Evolutionary conservation across 2,888 invertebrate genomes (phyloP).

Genomic region (Pandemis corylana): DNA sequence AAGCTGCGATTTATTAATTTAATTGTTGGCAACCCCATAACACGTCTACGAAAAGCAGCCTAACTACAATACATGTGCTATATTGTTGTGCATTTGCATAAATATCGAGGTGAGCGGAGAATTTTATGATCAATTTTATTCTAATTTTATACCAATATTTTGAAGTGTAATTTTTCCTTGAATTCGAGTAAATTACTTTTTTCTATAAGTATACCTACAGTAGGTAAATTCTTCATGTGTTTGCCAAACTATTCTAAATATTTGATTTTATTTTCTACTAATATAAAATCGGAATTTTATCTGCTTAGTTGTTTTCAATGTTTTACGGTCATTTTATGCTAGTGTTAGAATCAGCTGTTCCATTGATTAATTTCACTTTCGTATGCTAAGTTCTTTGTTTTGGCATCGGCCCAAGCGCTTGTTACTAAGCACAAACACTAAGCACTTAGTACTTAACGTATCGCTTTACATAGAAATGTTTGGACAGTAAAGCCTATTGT

Average conservation of each 20-base stretch:
- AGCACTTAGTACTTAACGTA: constrained; percentile 40
- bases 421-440: constrained; percentile 57
- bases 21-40: constrained; percentile 48
- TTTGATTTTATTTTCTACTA: not conserved
- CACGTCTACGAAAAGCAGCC: constrained; percentile 57
- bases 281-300: not conserved
- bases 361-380: constrained; percentile 77
- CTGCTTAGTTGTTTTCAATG: not conserved
- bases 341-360: constrained; percentile 65
- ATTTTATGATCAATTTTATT: constrained; percentile 41
- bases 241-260: no score
- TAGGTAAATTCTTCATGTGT: no score
- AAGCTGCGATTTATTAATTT: not conserved
- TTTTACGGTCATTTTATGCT: constrained; percentile 6
- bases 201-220: not conserved
- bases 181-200: constrained; percentile 12
- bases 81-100: constrained; percentile 54
- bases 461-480: constrained; percentile 37
- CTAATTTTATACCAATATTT: constrained; percentile 41
- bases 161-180: constrained; percentile 9
- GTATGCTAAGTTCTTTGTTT: constrained; percentile 65
- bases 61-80: constrained; percentile 53
- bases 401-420: constrained; percentile 70
- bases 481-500: not conserved
- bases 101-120: constrained; percentile 55